These are phyloP conservation scores for Leptinotarsa peninsularis DNA, from an alignment of 2,888 invertebrate genomes.

Conservation along the genomic window DNA sequence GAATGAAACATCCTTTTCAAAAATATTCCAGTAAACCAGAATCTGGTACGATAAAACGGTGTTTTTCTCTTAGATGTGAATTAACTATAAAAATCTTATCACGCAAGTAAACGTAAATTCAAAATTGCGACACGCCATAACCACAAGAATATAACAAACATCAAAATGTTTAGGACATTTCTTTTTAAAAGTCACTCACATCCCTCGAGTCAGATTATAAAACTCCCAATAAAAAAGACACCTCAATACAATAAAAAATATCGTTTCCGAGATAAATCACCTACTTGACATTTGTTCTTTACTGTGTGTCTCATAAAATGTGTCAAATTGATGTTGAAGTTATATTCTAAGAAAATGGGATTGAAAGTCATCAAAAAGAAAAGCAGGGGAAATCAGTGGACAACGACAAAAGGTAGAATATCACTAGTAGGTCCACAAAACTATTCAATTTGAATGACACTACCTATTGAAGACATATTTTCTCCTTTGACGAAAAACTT, in stretches of 20 bases:
- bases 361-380: not conserved
- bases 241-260: constrained; percentile 61
- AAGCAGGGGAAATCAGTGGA: not conserved
- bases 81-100: constrained; percentile 61
- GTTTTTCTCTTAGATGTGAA: constrained; percentile 53
- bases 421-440: too few species aligned
- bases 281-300: constrained; percentile 61
- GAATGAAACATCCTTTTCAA: constrained; percentile 26
- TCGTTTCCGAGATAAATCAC: constrained; percentile 56
- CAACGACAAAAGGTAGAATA: not conserved
- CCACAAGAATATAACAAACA: constrained; percentile 62
- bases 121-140: constrained; percentile 58
- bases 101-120: constrained; percentile 58
- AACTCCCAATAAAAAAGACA: constrained; percentile 61
- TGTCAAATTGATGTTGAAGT: constrained; percentile 46
- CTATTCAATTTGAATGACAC: too few species aligned
- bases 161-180: constrained; percentile 59
- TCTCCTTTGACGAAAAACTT: too few species aligned
- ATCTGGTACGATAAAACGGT: constrained; percentile 46
- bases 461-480: too few species aligned
- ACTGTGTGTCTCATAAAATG: constrained; percentile 52
- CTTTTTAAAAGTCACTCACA: constrained; percentile 60
- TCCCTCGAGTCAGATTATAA: constrained; percentile 61
- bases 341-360: constrained; percentile 39
- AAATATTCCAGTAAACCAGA: constrained; percentile 50